Evolutionary conservation across 1,140 invertebrate species (phyloP).

Genomic region (Listronotus bonariensis): DNA sequence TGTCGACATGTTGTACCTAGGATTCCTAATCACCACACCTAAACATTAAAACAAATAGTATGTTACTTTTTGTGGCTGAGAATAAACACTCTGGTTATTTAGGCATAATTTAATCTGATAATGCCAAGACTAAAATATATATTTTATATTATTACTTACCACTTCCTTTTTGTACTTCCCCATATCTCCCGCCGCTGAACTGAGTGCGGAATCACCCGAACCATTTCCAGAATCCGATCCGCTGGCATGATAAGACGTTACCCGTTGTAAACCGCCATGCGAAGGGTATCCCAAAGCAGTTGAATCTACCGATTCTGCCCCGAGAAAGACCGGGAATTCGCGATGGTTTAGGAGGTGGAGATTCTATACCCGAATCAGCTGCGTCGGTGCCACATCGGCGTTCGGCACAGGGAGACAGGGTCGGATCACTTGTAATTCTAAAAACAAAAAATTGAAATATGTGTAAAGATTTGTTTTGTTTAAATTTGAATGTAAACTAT

Average conservation of each 20-base stretch:
- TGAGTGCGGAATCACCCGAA: conserved; percentile 79
- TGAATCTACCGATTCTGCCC: conserved; percentile 57
- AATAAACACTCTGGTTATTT: no score
- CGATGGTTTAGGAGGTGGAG: conserved; percentile 75
- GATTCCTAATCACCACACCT: conserved; percentile 65
- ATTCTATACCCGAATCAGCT: conserved; percentile 51
- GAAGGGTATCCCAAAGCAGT: conserved; percentile 41
- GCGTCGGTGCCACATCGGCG: conserved; percentile 48
- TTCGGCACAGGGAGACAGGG: conserved; percentile 59
- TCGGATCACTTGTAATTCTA: conserved; percentile 63
- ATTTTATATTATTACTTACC: background rate
- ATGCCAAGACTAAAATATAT: no score
- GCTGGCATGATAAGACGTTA: conserved; percentile 74
- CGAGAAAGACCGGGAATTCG: conserved; percentile 60
- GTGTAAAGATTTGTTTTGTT: no score
- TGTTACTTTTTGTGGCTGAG: no score
- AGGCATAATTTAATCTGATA: no score
- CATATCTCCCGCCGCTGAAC: conserved; percentile 65
- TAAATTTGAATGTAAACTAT: no score
- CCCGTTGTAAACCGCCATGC: conserved; percentile 56
- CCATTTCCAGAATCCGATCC: conserved; percentile 87
- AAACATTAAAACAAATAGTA: conserved; percentile 30
- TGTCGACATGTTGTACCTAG: conserved; percentile 58
- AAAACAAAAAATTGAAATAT: no score
- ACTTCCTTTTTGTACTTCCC: conserved; percentile 55